Conservation (phyloP, 2,888 invertebrate species). For the Ceraclea dissimilis region DNA sequence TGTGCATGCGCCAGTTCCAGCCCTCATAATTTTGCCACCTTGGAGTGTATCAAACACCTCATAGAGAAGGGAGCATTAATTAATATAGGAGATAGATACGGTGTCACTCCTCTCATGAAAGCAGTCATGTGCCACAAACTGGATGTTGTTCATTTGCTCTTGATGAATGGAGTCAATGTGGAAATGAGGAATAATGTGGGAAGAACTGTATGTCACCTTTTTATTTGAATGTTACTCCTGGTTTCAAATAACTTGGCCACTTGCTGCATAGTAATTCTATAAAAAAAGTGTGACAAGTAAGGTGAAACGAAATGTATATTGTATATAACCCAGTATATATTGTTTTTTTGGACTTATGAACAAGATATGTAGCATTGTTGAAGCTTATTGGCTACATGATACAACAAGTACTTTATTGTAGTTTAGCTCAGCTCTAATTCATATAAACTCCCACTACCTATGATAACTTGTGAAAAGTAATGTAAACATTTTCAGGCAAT, state of each 20-base stretch:
- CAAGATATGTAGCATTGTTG: too few relatives aligned
- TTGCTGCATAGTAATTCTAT: too few relatives aligned
- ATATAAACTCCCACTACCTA: too few relatives aligned
- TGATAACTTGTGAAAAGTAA: too few relatives aligned
- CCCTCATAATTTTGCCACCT: conserved; percentile 37
- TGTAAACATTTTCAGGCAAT: conserved; percentile 4
- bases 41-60: conserved; percentile 43
- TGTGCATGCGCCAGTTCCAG: conserved; percentile 53
- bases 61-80: conserved; percentile 47
- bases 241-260: too few relatives aligned
- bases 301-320: too few relatives aligned
- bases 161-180: conserved; percentile 47
- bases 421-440: too few relatives aligned
- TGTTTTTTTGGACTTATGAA: too few relatives aligned
- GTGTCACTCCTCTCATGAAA: conserved; percentile 57
- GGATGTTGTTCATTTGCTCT: conserved; percentile 45
- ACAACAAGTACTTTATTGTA: too few relatives aligned
- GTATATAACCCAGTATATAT: not conserved
- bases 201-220: conserved; percentile 47
- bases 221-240: too few relatives aligned
- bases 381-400: too few relatives aligned
- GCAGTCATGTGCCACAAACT: conserved; percentile 50
- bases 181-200: conserved; percentile 53
- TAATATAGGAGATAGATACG: conserved; percentile 49
- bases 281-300: too few relatives aligned